Conservation (phyloP, 2,888 invertebrate species). For the Balanococcus diminutus region DNA sequence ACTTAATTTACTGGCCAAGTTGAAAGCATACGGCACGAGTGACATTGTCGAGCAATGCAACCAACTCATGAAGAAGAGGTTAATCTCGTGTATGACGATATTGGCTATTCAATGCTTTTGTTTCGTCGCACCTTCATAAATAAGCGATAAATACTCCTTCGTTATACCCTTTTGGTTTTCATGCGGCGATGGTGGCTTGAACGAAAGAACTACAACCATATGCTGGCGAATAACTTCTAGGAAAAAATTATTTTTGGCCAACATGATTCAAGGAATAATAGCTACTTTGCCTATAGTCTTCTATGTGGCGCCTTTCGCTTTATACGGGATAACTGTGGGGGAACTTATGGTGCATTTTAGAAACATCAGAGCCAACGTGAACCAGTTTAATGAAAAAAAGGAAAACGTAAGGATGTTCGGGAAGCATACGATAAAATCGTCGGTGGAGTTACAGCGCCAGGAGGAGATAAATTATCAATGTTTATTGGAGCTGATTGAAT, state of each 20-base stretch:
- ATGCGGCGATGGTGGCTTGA: background rate
- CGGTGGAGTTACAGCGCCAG: background rate
- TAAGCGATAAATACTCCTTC: background rate
- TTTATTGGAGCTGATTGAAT: background rate
- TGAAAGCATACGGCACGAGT: background rate
- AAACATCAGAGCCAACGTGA: background rate
- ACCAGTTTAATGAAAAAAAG: background rate
- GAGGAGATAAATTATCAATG: background rate
- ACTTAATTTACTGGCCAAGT: background rate
- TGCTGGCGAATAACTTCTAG: background rate
- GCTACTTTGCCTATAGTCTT: background rate
- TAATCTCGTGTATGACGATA: background rate
- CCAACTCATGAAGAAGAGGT: background rate
- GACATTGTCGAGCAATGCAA: background rate
- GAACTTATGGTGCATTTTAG: background rate
- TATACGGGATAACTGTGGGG: background rate
- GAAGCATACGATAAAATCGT: background rate
- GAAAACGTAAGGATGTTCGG: background rate
- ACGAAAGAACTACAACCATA: background rate
- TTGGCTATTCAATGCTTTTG: background rate
- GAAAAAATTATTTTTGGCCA: background rate
- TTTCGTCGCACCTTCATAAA: background rate
- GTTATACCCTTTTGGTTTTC: slow-evolving; percentile 1
- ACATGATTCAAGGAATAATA: background rate
- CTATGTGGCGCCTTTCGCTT: background rate